Percentiles rank a stretch among this genome's conserved stretches.
Evolutionary conservation across 2,888 invertebrate species (phyloP).

Genomic region (Chironomus riparius): DNA sequence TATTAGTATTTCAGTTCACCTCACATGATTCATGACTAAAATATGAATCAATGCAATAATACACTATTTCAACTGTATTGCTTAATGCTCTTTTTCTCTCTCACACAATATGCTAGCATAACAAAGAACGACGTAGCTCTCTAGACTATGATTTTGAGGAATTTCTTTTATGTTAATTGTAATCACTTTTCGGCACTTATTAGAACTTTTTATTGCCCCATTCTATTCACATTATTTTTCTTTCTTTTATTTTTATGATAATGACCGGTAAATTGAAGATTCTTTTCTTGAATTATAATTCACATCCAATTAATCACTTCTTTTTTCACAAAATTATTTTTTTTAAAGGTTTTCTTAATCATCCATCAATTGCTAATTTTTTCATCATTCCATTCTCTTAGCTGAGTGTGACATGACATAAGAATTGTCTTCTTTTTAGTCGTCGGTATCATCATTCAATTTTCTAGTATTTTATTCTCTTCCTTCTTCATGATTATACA

Average conservation of each 20-base stretch:
- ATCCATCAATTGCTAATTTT: background rate
- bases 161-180: background rate
- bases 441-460: background rate
- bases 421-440: background rate
- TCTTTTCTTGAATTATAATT: background rate
- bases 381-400: background rate
- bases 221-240: background rate
- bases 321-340: background rate
- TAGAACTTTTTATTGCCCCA: background rate
- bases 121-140: background rate
- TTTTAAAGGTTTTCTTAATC: background rate
- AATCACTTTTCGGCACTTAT: background rate
- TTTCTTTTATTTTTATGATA: background rate
- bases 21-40: slow-evolving; percentile 9
- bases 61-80: background rate
- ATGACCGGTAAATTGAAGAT: background rate
- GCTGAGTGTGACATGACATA: background rate
- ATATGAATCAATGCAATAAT: slow-evolving; percentile 19
- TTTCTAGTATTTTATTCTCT: background rate
- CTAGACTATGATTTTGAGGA: background rate
- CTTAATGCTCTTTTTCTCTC: too few relatives aligned
- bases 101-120: background rate
- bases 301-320: background rate
- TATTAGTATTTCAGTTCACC: background rate
- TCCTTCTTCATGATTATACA: too few relatives aligned